phyloP scores from a whole-genome alignment of 2,888 invertebrate species.

The Gastrophysa polygoni region DNA sequence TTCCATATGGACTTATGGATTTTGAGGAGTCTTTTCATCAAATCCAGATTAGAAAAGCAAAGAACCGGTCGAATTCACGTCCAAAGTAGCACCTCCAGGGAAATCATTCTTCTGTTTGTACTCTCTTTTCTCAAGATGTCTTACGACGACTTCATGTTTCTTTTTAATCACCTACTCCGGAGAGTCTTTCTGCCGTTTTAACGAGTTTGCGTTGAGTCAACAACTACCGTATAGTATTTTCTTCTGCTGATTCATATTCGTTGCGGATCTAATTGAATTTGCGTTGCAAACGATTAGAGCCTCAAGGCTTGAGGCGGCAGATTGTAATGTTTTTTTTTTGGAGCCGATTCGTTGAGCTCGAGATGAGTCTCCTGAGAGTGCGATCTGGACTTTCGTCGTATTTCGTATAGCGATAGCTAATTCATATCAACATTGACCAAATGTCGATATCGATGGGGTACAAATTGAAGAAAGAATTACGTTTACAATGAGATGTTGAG shows the following conservation, averaged over 20 bases:
- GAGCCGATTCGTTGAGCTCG: background rate
- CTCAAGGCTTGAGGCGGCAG: constrained; percentile 11
- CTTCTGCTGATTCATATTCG: constrained; percentile 26
- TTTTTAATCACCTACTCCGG: constrained; percentile 5
- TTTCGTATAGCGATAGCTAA: background rate
- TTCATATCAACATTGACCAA: background rate
- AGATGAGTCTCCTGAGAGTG: constrained; percentile 22
- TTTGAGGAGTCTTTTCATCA: background rate
- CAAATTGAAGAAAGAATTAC: background rate
- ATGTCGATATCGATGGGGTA: background rate
- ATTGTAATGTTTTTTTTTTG: constrained; percentile 25
- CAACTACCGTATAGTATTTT: constrained; percentile 23
- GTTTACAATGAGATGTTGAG: background rate
- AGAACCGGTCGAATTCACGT: background rate
- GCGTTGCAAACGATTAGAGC: constrained; percentile 26
- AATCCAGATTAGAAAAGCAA: background rate
- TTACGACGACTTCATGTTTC: constrained; percentile 1
- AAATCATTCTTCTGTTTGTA: constrained; percentile 14
- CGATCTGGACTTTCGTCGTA: constrained; percentile 11
- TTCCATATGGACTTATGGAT: background rate
- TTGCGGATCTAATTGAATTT: constrained; percentile 27
- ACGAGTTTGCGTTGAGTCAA: constrained; percentile 12
- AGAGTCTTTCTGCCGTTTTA: constrained; percentile 9
- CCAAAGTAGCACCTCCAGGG: constrained; percentile 6
- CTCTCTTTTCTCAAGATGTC: constrained; percentile 2